Evolutionary conservation across 2,888 invertebrate genomes (phyloP), one percentile per base, ranked within the genome.

Genomic region (Copidosoma aretas): DNA sequence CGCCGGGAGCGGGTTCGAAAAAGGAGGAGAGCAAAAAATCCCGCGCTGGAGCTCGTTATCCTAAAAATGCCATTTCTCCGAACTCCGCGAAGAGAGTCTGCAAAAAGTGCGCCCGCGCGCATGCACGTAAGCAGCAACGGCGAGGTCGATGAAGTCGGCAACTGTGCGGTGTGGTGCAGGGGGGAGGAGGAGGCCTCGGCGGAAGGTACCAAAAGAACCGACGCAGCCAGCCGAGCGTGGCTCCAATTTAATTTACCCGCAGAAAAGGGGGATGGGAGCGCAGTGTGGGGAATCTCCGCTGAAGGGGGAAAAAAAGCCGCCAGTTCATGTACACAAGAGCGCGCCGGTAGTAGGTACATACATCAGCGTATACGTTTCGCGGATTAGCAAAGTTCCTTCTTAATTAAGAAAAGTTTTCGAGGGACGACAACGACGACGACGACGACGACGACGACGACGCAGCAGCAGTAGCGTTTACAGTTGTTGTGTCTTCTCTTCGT

Each of bases 371-470:
- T 52, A 19, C 63, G 43, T 63, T 60, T 63, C 58, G 32, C 54
- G 60, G 64, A 68, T 68, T 64, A 49, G 59, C 53, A 68, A 68
- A 64, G 64, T 68, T 57, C 60, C 24, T 56, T 64, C 56, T 64
- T 65, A 69, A 69, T 65, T 69, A 69, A 61, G 61, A 32, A 61
- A 64, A 64, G 25, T 64, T 64, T 68, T 46, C 2, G 15, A 3
- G 15, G 14, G 14, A 17, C 12, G 14, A 4, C 43, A 17, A 46
- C 43, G 43, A 5, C 32, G 32, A 32, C 43, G 43, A 17, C 12
- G 14, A 17, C 12, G 14, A 4, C 43, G 12, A 46, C 43, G 43
- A 5, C 32, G 32, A 32, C 43, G 43, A 17, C 12, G n/a, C n/a
- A n/a, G n/a, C n/a, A n/a, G 43, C 17, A 2, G 15, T 15, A 46